Base-by-base conservation (phyloP, 2,113 vertebrate genomes). In the Limnothrissa miodon region DNA sequence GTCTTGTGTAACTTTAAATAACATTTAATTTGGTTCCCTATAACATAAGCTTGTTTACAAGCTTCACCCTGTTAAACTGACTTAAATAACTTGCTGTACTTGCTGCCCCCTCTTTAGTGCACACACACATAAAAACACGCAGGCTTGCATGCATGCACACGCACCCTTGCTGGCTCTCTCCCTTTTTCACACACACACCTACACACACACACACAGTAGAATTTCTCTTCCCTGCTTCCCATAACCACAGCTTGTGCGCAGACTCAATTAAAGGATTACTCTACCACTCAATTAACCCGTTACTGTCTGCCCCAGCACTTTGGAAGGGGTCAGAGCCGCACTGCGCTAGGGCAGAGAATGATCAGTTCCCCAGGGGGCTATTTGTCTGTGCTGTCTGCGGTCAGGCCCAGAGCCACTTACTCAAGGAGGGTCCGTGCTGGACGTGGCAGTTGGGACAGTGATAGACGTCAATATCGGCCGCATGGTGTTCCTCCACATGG, bases 371-470 rank as follows among this genome's bases (percentile, higher is more conserved):
- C 25, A 23, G 13, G 48, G 78, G 85, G 85, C 44, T 45, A 80
- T 42, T 19, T 11, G 21, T 42, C 44, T 15, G 9, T 4, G 8
- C 25, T 74, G 66, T 74, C 29, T 74, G 66, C 15, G 66, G 66
- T 74, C 66, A n/a, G 23, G 23, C 29, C n/a, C 25, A 59, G 15
- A 45, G 21, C 13, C 70, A 97, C 97, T 97, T 94, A 99, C 98
- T 99, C 90, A 98, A 90, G 91, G 97, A 99, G 92, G 96, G 93
- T 90, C 97, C 98, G 39, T 96, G 96, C 74, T 94, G 88, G 80
- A 95, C 88, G 78, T 97, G 96, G 93, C 98, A 99, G 94, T 96
- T 98, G 87, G 98, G 98, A 94, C 98, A 99, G 93, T 99, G 97
- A 91, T 99, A 99, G 2, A 99, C 94, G 86, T 99, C 98, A 82